Conservation (phyloP, 2,888 invertebrate species). For the Drosophila mercatorum region DNA sequence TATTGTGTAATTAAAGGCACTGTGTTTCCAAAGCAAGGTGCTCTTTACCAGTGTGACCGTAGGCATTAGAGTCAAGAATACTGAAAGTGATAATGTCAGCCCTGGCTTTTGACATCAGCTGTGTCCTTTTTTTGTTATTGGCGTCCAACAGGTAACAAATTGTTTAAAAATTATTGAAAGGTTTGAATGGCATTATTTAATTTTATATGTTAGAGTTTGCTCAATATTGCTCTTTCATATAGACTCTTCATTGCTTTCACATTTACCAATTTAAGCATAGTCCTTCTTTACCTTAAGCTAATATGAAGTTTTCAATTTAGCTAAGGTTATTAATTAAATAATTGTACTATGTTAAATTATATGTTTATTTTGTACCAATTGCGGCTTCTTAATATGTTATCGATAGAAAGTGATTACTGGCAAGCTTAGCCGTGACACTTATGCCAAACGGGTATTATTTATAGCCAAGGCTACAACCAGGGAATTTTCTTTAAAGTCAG, state of each 20-base stretch:
- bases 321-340: too few species aligned
- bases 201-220: too few species aligned
- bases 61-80: neutral
- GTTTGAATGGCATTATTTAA: too few species aligned
- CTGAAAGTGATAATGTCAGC: neutral
- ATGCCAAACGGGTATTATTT: neutral
- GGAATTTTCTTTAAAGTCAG: neutral
- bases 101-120: neutral
- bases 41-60: slow-evolving; percentile 29
- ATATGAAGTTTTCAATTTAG: too few species aligned
- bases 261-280: too few species aligned
- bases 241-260: too few species aligned
- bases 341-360: too few species aligned
- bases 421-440: neutral
- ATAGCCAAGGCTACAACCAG: slow-evolving; percentile 5
- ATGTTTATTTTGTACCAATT: too few species aligned
- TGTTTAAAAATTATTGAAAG: too few species aligned
- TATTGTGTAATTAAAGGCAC: slow-evolving; percentile 50
- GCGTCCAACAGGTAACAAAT: too few species aligned
- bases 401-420: neutral
- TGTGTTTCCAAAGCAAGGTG: slow-evolving; percentile 13
- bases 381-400: neutral
- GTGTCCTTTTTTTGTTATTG: neutral
- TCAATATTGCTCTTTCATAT: too few species aligned
- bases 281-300: too few species aligned